These are phyloP conservation scores for Sinosuthora webbiana DNA, from an alignment of 2,113 vertebrate species.

Conservation along the genomic window DNA sequence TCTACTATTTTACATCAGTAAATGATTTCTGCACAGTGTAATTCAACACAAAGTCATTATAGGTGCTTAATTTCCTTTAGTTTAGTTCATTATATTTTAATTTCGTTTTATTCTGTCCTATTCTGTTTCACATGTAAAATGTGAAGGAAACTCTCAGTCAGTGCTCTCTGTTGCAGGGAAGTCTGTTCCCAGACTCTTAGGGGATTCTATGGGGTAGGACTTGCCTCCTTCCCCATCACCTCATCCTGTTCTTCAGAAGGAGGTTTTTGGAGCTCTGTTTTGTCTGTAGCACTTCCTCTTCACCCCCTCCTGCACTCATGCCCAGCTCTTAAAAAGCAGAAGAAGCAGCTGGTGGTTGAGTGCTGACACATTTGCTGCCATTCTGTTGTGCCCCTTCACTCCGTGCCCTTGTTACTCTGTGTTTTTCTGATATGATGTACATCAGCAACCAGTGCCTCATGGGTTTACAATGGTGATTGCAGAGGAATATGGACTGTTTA, in stretches of 20 bases:
- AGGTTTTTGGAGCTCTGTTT: neutral
- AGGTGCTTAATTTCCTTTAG: neutral
- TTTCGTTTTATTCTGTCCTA: neutral
- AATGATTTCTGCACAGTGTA: neutral
- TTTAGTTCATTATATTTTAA: neutral
- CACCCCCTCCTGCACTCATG: neutral
- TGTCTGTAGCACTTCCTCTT: neutral
- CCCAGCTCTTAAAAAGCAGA: neutral
- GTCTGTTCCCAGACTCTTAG: neutral
- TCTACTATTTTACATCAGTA: neutral
- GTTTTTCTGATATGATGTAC: neutral
- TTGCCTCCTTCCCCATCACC: neutral
- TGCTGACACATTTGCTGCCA: neutral
- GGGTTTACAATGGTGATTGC: neutral
- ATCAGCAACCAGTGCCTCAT: rapidly evolving
- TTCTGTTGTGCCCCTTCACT: neutral
- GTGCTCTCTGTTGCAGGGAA: neutral
- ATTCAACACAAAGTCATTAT: neutral
- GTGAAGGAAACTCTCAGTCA: neutral
- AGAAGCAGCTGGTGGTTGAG: neutral
- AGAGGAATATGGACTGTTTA: neutral
- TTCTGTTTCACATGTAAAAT: neutral
- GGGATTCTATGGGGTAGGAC: neutral
- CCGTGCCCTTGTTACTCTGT: rapidly evolving
- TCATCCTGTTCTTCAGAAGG: neutral